These are phyloP conservation scores for Natator depressus DNA, from an alignment of 2,113 vertebrate genomes.

Conservation along the genomic window DNA sequence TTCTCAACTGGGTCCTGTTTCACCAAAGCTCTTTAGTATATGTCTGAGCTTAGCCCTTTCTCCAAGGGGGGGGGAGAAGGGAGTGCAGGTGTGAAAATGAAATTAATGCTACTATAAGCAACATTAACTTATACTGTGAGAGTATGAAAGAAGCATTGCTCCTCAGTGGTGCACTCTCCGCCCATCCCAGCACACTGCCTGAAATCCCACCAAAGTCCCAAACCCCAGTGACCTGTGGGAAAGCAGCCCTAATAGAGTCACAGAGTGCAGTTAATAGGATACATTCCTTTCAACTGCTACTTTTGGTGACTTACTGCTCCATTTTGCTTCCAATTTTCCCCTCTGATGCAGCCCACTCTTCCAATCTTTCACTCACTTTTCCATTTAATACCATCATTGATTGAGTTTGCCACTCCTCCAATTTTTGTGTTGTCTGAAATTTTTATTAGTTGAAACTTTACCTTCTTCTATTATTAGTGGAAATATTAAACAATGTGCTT, in stretches of 20 bases:
- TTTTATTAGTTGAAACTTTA: rapidly evolving
- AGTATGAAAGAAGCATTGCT: not conserved
- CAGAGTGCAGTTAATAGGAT: not conserved
- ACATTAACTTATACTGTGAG: rapidly evolving
- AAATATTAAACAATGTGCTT: not conserved
- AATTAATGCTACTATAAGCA: not conserved
- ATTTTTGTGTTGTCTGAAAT: not conserved
- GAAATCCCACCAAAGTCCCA: not conserved
- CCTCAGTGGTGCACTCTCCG: not conserved
- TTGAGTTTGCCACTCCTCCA: not conserved
- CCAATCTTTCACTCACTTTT: not conserved
- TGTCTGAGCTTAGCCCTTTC: not conserved
- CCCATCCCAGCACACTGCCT: not conserved
- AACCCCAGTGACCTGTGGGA: not conserved
- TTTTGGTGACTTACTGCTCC: not conserved
- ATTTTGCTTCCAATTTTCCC: not conserved
- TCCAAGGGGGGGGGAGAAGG: not conserved
- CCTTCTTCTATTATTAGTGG: not conserved
- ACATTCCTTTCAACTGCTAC: not conserved
- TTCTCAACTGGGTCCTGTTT: not conserved
- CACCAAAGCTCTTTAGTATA: not conserved
- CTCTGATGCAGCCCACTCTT: not conserved
- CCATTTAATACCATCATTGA: not conserved
- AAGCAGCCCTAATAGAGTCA: not conserved
- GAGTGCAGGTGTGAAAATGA: not conserved